These are phyloP conservation scores for Podabrus alpinus DNA, from an alignment of 2,888 invertebrate genomes.

Conservation along the genomic window DNA sequence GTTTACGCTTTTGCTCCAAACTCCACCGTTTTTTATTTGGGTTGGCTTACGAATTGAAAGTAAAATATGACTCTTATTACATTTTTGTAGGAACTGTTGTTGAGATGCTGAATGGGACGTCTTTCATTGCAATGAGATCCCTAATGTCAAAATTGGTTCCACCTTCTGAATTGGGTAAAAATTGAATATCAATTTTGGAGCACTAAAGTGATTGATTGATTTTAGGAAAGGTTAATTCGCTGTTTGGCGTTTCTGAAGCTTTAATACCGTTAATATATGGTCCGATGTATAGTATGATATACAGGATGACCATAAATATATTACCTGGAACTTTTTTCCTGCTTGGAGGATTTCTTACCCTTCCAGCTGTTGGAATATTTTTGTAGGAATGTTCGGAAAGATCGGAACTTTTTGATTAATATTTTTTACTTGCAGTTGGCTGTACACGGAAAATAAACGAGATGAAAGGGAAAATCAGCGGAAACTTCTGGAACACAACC, in stretches of 20 bases:
- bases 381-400: constrained; percentile 33
- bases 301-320: constrained; percentile 41
- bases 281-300: constrained; percentile 47
- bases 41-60: constrained; percentile 53
- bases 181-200: background rate
- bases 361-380: constrained; percentile 46
- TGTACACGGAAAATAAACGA: background rate
- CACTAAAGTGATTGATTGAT: background rate
- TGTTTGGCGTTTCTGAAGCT: constrained; percentile 49
- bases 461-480: background rate
- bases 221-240: constrained; percentile 57
- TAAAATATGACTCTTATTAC: background rate
- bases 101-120: constrained; percentile 55
- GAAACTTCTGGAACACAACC: background rate
- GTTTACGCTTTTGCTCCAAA: constrained; percentile 79
- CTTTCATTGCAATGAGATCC: constrained; percentile 61
- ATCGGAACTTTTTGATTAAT: background rate
- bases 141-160: constrained; percentile 62
- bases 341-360: constrained; percentile 42
- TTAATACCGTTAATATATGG: constrained; percentile 48
- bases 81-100: constrained; percentile 57
- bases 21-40: constrained; percentile 76
- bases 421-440: background rate
- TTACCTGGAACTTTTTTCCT: constrained; percentile 49
- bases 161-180: constrained; percentile 61